These are phyloP conservation scores for Allophyes oxyacanthae DNA, from an alignment of 2,888 invertebrate genomes.

Conservation along the genomic window DNA sequence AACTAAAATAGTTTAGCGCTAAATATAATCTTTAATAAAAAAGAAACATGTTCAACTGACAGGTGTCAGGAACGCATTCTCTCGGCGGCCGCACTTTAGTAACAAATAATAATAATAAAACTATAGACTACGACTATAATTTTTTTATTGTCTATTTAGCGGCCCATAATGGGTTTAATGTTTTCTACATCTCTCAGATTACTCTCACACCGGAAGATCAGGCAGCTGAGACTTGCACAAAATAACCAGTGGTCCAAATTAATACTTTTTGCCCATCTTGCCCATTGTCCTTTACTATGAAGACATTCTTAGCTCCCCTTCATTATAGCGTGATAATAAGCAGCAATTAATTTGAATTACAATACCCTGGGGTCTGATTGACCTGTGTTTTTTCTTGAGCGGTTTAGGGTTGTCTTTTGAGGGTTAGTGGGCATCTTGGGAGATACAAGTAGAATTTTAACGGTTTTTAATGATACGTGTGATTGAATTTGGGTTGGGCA, in stretches of 20 bases:
- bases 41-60: too few relatives aligned
- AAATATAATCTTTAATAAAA: too few relatives aligned
- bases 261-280: constrained; percentile 53
- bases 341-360: constrained; percentile 78
- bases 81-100: too few relatives aligned
- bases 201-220: constrained; percentile 28
- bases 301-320: constrained; percentile 63
- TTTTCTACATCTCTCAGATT: constrained; percentile 33
- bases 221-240: constrained; percentile 20
- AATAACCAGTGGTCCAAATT: constrained; percentile 46
- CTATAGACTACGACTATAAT: too few relatives aligned
- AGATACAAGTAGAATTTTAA: constrained; percentile 26
- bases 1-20: too few relatives aligned
- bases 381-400: constrained; percentile 59
- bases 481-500: neutral
- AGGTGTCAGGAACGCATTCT: too few relatives aligned
- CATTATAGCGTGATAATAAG: constrained; percentile 48
- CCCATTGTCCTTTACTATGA: constrained; percentile 49
- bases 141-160: too few relatives aligned
- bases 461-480: constrained; percentile 24
- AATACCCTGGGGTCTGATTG: constrained; percentile 55
- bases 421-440: constrained; percentile 47
- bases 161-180: constrained; percentile 2
- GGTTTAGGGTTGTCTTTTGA: constrained; percentile 47
- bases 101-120: too few relatives aligned